These are phyloP conservation scores for Nymphalis c-album DNA, from an alignment of 2,888 invertebrate genomes.

Conservation along the genomic window DNA sequence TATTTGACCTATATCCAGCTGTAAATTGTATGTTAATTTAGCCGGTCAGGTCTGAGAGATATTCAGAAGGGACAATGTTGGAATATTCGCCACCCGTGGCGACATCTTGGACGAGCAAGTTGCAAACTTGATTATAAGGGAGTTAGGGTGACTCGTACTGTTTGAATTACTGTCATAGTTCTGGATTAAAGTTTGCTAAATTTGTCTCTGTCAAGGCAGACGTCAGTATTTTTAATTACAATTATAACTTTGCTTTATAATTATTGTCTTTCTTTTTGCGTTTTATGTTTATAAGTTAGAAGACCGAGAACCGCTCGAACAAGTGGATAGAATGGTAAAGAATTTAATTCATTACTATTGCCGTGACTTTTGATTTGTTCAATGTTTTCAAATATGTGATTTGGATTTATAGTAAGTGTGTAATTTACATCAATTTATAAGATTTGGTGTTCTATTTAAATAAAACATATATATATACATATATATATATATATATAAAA, in stretches of 20 bases:
- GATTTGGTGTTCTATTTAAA: too few species aligned
- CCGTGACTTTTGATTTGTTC: too few species aligned
- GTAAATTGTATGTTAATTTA: constrained; percentile 71
- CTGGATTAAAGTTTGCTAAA: constrained; percentile 41
- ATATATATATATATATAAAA: too few species aligned
- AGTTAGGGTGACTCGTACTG: constrained; percentile 40
- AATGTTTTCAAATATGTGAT: too few species aligned
- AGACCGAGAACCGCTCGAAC: too few species aligned
- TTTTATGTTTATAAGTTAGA: too few species aligned
- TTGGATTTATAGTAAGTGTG: too few species aligned
- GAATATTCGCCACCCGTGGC: constrained; percentile 59
- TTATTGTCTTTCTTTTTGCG: constrained; percentile 17
- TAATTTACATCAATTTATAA: too few species aligned
- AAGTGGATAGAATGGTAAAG: too few species aligned
- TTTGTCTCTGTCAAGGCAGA: constrained; percentile 34
- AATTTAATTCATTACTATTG: too few species aligned
- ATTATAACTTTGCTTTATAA: constrained; percentile 21
- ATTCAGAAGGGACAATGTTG: constrained; percentile 61
- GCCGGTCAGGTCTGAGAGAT: constrained; percentile 50
- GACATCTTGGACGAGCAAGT: constrained; percentile 66
- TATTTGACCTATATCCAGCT: constrained; percentile 15
- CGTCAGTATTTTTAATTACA: constrained; percentile 12
- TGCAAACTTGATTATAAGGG: constrained; percentile 71
- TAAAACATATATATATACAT: too few species aligned
- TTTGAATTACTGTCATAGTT: constrained; percentile 51